Conservation (phyloP, 2,888 invertebrate genomes). For the Scaptomyza reducta region DNA sequence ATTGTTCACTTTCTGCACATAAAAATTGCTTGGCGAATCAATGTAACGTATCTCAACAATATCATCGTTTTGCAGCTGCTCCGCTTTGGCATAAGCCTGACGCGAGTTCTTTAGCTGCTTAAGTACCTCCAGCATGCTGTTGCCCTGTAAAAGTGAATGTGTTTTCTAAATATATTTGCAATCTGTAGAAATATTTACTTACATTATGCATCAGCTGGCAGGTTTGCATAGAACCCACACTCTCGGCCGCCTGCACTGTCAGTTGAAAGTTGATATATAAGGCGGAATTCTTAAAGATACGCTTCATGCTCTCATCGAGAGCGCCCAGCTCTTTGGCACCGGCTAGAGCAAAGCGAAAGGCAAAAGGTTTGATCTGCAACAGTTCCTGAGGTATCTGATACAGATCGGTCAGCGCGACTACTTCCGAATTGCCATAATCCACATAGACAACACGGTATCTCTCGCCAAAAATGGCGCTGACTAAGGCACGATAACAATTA, state of each 20-base stretch:
- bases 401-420: constrained; percentile 88
- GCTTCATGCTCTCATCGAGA: constrained; percentile 87
- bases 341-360: constrained; percentile 89
- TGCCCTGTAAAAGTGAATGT: constrained; percentile 47
- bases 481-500: constrained; percentile 90
- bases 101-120: constrained; percentile 78
- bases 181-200: constrained; percentile 9
- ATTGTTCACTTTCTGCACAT: constrained; percentile 88
- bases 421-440: constrained; percentile 92
- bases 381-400: constrained; percentile 91
- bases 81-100: constrained; percentile 77
- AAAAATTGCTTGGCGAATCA: constrained; percentile 89
- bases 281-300: constrained; percentile 89
- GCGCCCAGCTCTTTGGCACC: constrained; percentile 88
- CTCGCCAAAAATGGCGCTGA: constrained; percentile 89
- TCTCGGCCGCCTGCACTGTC: constrained; percentile 88
- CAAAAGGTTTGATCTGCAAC: constrained; percentile 89
- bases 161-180: background rate
- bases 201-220: constrained; percentile 86
- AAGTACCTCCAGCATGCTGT: constrained; percentile 78
- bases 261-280: constrained; percentile 87
- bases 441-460: constrained; percentile 92
- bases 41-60: constrained; percentile 83
- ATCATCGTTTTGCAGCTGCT: constrained; percentile 77
- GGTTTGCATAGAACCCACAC: constrained; percentile 90